phyloP scores from a whole-genome alignment of 1,140 invertebrate genomes.

The Halictus rubicundus region DNA sequence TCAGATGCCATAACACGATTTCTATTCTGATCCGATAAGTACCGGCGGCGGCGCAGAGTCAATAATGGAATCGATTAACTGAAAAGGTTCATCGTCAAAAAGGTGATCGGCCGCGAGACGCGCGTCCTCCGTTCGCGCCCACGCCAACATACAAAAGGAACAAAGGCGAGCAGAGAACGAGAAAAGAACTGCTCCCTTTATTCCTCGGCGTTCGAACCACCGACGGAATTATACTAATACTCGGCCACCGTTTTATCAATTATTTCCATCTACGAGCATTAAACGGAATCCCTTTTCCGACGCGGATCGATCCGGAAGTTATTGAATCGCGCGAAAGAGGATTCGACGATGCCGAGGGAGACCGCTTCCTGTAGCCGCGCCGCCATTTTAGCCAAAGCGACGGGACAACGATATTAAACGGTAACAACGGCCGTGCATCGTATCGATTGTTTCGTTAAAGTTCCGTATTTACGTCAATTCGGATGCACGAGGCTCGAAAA shows the following conservation, averaged over 20 bases:
- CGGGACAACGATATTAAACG: slow-evolving; percentile 38
- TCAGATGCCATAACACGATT: slow-evolving; percentile 42
- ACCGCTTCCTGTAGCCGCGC: too few species aligned
- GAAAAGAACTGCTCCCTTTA: not conserved
- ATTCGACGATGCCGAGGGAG: not conserved
- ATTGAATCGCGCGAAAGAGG: not conserved
- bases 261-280: not conserved
- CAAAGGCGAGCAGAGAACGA: not conserved
- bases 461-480: slow-evolving; percentile 1
- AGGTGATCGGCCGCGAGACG: slow-evolving; percentile 14
- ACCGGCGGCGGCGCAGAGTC: slow-evolving; percentile 39
- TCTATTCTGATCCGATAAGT: slow-evolving; percentile 48
- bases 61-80: slow-evolving; percentile 54
- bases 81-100: slow-evolving; percentile 46
- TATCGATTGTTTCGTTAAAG: slow-evolving; percentile 41
- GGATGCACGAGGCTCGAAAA: not conserved
- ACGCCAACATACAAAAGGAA: not conserved
- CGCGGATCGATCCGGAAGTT: not conserved
- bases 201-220: not conserved
- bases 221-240: slow-evolving; percentile 10
- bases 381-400: not conserved
- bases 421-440: slow-evolving; percentile 15
- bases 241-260: slow-evolving; percentile 10
- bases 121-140: not conserved
- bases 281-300: not conserved